phyloP scores from a whole-genome alignment of 1,140 invertebrate genomes.

The Neuroterus valhalla region DNA sequence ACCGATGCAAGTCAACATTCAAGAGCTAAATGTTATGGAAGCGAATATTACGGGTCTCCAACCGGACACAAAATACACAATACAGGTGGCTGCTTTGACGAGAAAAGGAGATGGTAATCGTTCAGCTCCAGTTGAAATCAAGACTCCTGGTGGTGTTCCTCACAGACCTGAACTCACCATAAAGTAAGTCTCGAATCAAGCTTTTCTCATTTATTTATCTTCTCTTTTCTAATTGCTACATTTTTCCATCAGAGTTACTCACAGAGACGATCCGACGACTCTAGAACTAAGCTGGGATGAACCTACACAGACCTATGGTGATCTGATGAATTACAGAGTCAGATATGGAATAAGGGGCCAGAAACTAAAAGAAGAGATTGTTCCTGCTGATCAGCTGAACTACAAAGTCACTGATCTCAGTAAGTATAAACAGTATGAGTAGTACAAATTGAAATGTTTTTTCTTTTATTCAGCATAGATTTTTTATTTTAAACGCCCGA shows the following conservation, averaged over 20 bases:
- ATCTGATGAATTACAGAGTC: constrained; percentile 89
- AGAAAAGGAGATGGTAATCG: constrained; percentile 95
- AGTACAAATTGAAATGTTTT: no score
- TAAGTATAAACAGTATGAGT: constrained; percentile 48
- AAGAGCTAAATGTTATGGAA: constrained; percentile 85
- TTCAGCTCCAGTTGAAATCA: constrained; percentile 86
- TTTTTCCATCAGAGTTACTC: constrained; percentile 79
- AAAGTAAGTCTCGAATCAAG: constrained; percentile 78
- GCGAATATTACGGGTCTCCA: constrained; percentile 91
- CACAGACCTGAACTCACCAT: constrained; percentile 89
- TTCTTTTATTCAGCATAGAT: no score
- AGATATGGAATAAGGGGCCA: constrained; percentile 92
- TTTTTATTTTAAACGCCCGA: no score
- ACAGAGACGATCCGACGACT: constrained; percentile 85
- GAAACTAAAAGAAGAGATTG: constrained; percentile 81
- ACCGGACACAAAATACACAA: constrained; percentile 94
- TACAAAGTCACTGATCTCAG: constrained; percentile 78
- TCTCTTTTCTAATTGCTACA: not conserved
- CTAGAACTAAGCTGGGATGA: constrained; percentile 94
- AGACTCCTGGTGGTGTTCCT: constrained; percentile 95
- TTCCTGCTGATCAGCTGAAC: constrained; percentile 73
- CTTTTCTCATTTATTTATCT: not conserved
- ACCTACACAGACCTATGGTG: constrained; percentile 91
- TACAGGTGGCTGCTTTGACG: constrained; percentile 94
- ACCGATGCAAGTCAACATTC: constrained; percentile 88